A percentile compares a stretch with the other conserved stretches of the same genome.
Conservation (phyloP, 2,888 invertebrate genomes). For the Argynnis bischoffii region DNA sequence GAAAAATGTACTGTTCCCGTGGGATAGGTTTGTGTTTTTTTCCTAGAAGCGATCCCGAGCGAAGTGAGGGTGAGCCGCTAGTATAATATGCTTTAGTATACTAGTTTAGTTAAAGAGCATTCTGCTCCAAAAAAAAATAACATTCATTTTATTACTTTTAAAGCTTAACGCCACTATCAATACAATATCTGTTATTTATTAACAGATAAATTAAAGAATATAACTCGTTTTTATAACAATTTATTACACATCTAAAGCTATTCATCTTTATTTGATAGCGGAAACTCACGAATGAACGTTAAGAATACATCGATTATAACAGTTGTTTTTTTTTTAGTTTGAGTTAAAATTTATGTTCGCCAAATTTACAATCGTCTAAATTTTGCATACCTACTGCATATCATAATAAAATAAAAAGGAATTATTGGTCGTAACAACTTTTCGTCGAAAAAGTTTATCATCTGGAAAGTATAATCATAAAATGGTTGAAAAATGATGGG, state of each 20-base stretch:
- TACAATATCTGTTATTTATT: neutral
- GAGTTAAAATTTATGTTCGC: constrained; percentile 8
- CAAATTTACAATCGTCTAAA: constrained; percentile 2
- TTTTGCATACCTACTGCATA: constrained; percentile 1
- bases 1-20: too few relatives aligned
- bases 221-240: constrained; percentile 15
- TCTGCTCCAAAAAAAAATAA: too few relatives aligned
- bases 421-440: too few relatives aligned
- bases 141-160: neutral
- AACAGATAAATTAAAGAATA: neutral
- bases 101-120: too few relatives aligned
- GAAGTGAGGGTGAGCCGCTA: too few relatives aligned
- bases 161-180: constrained; percentile 9
- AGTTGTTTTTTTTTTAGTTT: constrained; percentile 4
- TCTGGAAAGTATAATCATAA: too few relatives aligned
- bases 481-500: too few relatives aligned
- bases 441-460: too few relatives aligned
- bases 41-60: too few relatives aligned
- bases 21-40: too few relatives aligned
- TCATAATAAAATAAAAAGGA: neutral
- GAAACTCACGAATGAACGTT: constrained; percentile 10
- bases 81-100: too few relatives aligned
- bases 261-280: constrained; percentile 20
- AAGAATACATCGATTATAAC: constrained; percentile 5
- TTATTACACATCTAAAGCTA: constrained; percentile 18